A percentile compares a stretch with the other conserved stretches of the same genome.
Conservation (phyloP, 2,888 invertebrate genomes). For the Pristionchus maxplancki region DNA sequence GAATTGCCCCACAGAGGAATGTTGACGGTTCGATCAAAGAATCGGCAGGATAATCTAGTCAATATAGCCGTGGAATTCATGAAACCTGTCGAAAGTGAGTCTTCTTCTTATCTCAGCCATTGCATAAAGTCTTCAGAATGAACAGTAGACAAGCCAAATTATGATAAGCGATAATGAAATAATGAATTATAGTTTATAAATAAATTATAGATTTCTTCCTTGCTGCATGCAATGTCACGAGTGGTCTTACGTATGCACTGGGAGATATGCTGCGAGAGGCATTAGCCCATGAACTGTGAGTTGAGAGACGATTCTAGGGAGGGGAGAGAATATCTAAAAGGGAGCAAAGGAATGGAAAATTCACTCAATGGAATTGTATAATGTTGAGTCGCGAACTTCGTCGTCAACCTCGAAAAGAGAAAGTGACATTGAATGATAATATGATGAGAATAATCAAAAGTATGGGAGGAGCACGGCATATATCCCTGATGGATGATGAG, state of each 20-base stretch:
- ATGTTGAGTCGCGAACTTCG: constrained; percentile 17
- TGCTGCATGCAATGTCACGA: constrained; percentile 28
- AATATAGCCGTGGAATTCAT: background rate
- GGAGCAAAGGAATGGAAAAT: too few relatives aligned
- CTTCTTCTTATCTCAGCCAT: too few relatives aligned
- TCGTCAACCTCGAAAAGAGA: constrained; percentile 13
- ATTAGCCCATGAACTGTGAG: constrained; percentile 14
- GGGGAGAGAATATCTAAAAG: too few relatives aligned
- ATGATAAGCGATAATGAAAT: too few relatives aligned
- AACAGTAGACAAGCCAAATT: too few relatives aligned
- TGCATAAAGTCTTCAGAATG: too few relatives aligned
- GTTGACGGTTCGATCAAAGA: constrained; percentile 24
- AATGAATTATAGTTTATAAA: background rate
- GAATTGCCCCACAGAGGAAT: background rate
- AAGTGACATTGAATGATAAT: constrained; percentile 12
- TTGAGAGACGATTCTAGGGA: too few relatives aligned
- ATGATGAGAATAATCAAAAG: background rate
- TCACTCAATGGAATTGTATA: too few relatives aligned
- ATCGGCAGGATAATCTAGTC: background rate
- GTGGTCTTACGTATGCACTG: background rate
- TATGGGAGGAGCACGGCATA: background rate
- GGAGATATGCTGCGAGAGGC: constrained; percentile 2
- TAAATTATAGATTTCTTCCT: constrained; percentile 6
- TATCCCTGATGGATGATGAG: background rate
- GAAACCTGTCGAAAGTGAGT: background rate